Evolutionary conservation across 2,797 vertebrate genomes (phyloP).

Genomic region (Acropternis orthonyx): DNA sequence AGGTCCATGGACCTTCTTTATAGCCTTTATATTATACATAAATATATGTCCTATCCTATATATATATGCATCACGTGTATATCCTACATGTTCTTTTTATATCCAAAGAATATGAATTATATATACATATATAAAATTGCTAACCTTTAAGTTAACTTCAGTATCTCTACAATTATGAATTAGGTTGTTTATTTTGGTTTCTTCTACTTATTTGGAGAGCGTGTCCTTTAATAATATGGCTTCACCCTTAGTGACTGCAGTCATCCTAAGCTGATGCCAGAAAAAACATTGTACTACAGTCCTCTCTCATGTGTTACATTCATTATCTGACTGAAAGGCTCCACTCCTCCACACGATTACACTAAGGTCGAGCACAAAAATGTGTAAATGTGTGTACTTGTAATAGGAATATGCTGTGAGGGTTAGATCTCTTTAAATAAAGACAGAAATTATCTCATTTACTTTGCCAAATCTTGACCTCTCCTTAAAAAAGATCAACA

Average conservation of each 20-base stretch:
- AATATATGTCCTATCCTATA: background rate
- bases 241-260: constrained; percentile 14
- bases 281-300: constrained; percentile 34
- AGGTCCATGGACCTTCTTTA: background rate
- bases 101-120: background rate
- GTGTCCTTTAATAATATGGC: constrained; percentile 5
- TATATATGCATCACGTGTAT: background rate
- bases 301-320: constrained; percentile 34
- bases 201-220: constrained; percentile 6
- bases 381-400: constrained; percentile 61
- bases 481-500: constrained; percentile 24
- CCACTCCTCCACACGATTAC: constrained; percentile 37
- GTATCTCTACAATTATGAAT: background rate
- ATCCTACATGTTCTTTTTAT: background rate
- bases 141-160: background rate
- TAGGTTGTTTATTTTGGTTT: constrained; percentile 28
- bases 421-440: constrained; percentile 38
- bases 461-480: constrained; percentile 37
- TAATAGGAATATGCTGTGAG: constrained; percentile 36
- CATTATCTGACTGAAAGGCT: constrained; percentile 19
- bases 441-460: constrained; percentile 41
- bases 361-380: constrained; percentile 1
- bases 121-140: background rate
- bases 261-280: constrained; percentile 30
- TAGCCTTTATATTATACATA: background rate